Evolutionary conservation across 2,888 invertebrate species (phyloP), one percentile per base, ranked within the genome.

Genomic region (Clitarchus hookeri): DNA sequence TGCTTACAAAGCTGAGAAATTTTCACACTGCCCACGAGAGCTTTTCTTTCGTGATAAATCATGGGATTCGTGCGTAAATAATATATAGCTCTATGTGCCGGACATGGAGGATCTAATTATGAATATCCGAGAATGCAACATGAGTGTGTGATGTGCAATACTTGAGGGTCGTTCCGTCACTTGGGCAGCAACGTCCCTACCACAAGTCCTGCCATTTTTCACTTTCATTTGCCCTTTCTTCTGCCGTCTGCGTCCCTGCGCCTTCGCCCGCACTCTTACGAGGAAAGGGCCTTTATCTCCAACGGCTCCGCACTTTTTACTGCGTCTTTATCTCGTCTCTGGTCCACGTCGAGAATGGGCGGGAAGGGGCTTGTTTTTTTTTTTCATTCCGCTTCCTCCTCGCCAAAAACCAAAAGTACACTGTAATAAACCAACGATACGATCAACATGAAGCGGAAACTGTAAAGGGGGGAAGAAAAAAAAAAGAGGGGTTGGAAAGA

Each of bases 371-470:
- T 19, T 23, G 19, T 65, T 65, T 16, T 65, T 65, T n/a, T 65
- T 65, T 65, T 65, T 65, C 16, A 65, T 48, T 16, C n/a, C n/a
- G n/a, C 13, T 65, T n/a, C 65, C 65, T 65, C 65, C 65, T 23
- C 65, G 65, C 65, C 65, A 65, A 65, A n/a, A 65, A 65, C 65
- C 19, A 65, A 82, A 27, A 82, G 82, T 82, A 82, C 82, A 82
- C 12, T 82, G 82, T 82, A 36, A 82, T 36, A 82, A 82, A 82
- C 16, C 44, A 27, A 27, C 19, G 82, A 82, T 82, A 82, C 19
- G 82, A 82, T 82, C 82, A 26, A 82, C 82, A 82, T 82, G 27
- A 27, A 82, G 82, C 82, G 27, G 27, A 82, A 82, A 65, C 65
- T 23, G 65, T 65, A n/a, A 65, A 48, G 6, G 48, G 48, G 12